Conservation (phyloP, 1,140 invertebrate species). For the Magallana ariakensis region DNA sequence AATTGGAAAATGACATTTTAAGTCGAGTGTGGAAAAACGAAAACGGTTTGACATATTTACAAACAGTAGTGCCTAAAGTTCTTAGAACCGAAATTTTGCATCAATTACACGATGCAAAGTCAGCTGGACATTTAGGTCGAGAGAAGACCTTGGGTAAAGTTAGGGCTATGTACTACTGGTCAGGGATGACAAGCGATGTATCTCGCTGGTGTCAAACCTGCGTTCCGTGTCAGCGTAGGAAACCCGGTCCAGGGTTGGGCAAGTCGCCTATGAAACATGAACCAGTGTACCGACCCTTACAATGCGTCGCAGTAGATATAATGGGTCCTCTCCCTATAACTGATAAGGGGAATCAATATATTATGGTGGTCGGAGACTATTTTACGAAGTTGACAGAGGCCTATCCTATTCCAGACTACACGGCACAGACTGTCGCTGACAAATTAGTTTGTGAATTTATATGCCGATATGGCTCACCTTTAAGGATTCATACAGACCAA, state of each 20-base stretch:
- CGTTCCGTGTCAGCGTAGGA: conserved; percentile 22
- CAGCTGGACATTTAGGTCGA: too few relatives aligned
- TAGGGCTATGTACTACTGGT: too few relatives aligned
- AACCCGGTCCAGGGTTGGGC: not conserved
- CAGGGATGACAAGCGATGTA: too few relatives aligned
- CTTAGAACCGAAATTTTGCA: too few relatives aligned
- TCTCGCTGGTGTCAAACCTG: not conserved
- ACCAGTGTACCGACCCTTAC: conserved; percentile 1
- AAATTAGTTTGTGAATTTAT: conserved; percentile 43
- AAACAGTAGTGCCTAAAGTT: too few relatives aligned
- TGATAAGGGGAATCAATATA: conserved; percentile 28
- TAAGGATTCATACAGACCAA: conserved; percentile 47
- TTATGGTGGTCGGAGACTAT: conserved; percentile 18
- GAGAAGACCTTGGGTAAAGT: too few relatives aligned
- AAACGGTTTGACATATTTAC: too few relatives aligned
- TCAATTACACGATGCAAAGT: too few relatives aligned
- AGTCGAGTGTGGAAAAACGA: too few relatives aligned
- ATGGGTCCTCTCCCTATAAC: conserved; percentile 41
- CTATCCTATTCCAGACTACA: conserved; percentile 4
- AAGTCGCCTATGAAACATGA: conserved; percentile 40
- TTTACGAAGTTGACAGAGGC: conserved; percentile 65
- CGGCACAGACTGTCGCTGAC: not conserved
- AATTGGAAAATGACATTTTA: too few relatives aligned
- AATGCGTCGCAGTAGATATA: conserved; percentile 43
- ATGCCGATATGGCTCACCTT: conserved; percentile 33